Base-by-base conservation (phyloP, 2,888 invertebrate species). In the Hylaea fasciaria region DNA sequence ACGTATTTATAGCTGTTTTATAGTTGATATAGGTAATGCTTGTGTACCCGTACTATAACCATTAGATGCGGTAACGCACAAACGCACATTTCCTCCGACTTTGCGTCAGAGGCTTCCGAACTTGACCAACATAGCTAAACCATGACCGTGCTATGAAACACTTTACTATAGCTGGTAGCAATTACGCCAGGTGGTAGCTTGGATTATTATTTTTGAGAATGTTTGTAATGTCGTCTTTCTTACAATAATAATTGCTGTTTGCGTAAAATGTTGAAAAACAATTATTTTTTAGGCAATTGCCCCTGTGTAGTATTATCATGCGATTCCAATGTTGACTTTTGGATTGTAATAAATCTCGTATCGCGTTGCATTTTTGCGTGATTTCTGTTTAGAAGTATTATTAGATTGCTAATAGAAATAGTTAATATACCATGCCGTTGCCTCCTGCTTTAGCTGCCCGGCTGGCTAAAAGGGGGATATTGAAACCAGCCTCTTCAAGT, bases 371-470 rank as follows among this genome's bases (percentile, higher is more conserved):
- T 28, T 28, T 3, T 28, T 3, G 3, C 7, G 28, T 28, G 3
- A 5, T 28, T 28, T 28, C 3, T 5, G 28, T 28, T 28, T 28
- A 5, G 28, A n/a, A n/a, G n/a, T n/a, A n/a, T n/a, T n/a, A n/a
- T n/a, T n/a, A n/a, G n/a, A n/a, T n/a, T n/a, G n/a, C n/a, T n/a
- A n/a, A n/a, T n/a, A n/a, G n/a, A n/a, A n/a, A n/a, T n/a, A n/a
- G n/a, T n/a, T n/a, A n/a, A n/a, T n/a, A n/a, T 17, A 35, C 32
- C 7, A 98, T 98, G 98, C 96, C 98, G 35, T 90, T 99, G 49
- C 98, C 98, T 12, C 94, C 98, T 39, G 97, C 97, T 17, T 93
- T 99, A 79, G 95, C 96, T 43, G 97, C 97, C 22, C 95, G 96
- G 64, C 92, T 99, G 68, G 96, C 97, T 0, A 98, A 97, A 89